phyloP scores from a whole-genome alignment of 1,140 invertebrate species.

The Calephelis virginiensis region DNA sequence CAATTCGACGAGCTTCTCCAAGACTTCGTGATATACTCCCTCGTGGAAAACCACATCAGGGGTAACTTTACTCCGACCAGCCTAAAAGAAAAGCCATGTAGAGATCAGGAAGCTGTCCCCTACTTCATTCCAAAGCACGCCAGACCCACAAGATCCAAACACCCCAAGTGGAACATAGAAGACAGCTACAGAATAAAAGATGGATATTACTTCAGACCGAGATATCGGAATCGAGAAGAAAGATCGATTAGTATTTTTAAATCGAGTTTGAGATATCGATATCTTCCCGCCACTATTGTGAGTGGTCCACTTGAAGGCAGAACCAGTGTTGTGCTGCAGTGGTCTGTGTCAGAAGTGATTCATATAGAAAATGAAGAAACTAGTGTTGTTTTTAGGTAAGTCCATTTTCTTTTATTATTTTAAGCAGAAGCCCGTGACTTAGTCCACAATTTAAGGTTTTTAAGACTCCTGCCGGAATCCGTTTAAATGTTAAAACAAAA shows the following conservation, averaged over 20 bases:
- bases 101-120: constrained; percentile 49
- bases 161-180: constrained; percentile 36
- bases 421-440: no score
- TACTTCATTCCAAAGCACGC: constrained; percentile 61
- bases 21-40: constrained; percentile 62
- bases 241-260: constrained; percentile 39
- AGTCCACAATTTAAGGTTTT: no score
- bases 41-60: constrained; percentile 49
- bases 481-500: no score
- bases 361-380: constrained; percentile 51
- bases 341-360: constrained; percentile 54
- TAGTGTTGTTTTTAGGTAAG: constrained; percentile 74
- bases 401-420: constrained; percentile 10
- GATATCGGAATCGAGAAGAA: constrained; percentile 44
- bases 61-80: constrained; percentile 69
- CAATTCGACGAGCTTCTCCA: constrained; percentile 51
- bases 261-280: constrained; percentile 46
- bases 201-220: constrained; percentile 62
- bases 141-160: constrained; percentile 46
- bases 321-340: constrained; percentile 51
- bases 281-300: constrained; percentile 53
- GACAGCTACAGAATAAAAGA: constrained; percentile 47
- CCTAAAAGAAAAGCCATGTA: constrained; percentile 51
- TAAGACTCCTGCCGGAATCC: no score
- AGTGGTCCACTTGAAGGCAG: constrained; percentile 50